phyloP scores from a whole-genome alignment of 1,140 invertebrate species.

The Drosophila mauritiana region DNA sequence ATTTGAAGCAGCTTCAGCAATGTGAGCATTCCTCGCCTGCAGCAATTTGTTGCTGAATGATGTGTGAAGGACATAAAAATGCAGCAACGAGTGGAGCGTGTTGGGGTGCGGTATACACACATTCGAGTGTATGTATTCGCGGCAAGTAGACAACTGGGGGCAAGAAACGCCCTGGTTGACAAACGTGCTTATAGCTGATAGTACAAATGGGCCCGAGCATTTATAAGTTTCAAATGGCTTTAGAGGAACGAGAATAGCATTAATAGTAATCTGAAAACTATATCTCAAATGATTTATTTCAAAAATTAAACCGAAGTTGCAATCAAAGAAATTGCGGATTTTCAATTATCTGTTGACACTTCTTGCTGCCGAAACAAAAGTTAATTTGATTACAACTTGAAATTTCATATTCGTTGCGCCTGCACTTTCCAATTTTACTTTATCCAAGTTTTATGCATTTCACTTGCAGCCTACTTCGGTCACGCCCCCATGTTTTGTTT shows the following conservation, averaged over 20 bases:
- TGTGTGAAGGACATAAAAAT: conserved; percentile 80
- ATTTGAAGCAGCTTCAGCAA: conserved; percentile 65
- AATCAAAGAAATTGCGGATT: conserved; percentile 47
- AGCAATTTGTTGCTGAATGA: conserved; percentile 81
- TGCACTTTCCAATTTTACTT: conserved; percentile 61
- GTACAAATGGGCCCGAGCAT: conserved; percentile 16
- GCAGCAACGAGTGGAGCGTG: conserved; percentile 35
- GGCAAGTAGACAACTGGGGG: conserved; percentile 63
- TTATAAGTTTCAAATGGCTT: background rate
- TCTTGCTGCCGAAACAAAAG: conserved; percentile 55
- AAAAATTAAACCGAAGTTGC: conserved; percentile 3
- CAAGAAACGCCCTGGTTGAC: conserved; percentile 49
- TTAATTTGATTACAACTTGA: conserved; percentile 71
- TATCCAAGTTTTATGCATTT: conserved; percentile 45
- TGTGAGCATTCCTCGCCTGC: conserved; percentile 66
- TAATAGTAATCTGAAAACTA: too few relatives aligned
- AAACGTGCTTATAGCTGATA: conserved; percentile 67
- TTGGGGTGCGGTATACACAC: background rate
- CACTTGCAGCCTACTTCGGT: conserved; percentile 7
- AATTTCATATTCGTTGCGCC: conserved; percentile 57
- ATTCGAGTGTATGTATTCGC: background rate
- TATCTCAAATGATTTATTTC: background rate
- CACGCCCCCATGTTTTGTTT: conserved; percentile 58
- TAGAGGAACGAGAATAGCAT: background rate
- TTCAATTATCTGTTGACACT: conserved; percentile 70